These are phyloP conservation scores for Heterochromis multidens DNA, from an alignment of 2,113 vertebrate species.

Conservation along the genomic window DNA sequence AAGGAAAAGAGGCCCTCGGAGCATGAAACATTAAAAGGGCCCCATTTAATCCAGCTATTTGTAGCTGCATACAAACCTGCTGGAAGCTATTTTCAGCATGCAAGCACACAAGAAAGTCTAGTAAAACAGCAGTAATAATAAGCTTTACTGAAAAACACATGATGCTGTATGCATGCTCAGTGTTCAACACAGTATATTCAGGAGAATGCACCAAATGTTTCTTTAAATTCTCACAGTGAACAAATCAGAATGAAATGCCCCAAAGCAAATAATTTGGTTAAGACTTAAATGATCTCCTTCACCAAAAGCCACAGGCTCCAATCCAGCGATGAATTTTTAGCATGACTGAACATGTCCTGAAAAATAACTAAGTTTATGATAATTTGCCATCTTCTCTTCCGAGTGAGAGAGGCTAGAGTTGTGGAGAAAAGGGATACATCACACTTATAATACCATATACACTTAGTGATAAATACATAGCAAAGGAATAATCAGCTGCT, in stretches of 20 bases:
- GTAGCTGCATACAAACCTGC: slow-evolving; percentile 14
- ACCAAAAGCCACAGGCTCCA: neutral
- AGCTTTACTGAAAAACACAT: slow-evolving; percentile 34
- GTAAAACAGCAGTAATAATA: slow-evolving; percentile 39
- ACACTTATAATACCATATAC: neutral
- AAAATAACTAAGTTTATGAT: neutral
- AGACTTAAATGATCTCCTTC: neutral
- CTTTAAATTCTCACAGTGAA: neutral
- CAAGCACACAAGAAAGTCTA: slow-evolving; percentile 14
- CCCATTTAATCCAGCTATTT: slow-evolving; percentile 38
- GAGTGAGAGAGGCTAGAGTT: neutral
- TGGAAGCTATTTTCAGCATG: slow-evolving; percentile 40
- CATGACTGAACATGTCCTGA: neutral
- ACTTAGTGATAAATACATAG: neutral
- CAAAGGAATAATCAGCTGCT: neutral
- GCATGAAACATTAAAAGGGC: slow-evolving; percentile 5
- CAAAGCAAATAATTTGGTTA: neutral
- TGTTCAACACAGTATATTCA: neutral
- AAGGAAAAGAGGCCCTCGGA: neutral
- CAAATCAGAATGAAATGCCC: neutral
- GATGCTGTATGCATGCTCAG: neutral
- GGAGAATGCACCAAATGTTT: neutral
- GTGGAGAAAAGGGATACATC: neutral
- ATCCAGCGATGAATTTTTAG: neutral
- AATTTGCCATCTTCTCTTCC: neutral